Conservation (phyloP, 1,140 invertebrate species). For the Drosophila ohnishii region DNA sequence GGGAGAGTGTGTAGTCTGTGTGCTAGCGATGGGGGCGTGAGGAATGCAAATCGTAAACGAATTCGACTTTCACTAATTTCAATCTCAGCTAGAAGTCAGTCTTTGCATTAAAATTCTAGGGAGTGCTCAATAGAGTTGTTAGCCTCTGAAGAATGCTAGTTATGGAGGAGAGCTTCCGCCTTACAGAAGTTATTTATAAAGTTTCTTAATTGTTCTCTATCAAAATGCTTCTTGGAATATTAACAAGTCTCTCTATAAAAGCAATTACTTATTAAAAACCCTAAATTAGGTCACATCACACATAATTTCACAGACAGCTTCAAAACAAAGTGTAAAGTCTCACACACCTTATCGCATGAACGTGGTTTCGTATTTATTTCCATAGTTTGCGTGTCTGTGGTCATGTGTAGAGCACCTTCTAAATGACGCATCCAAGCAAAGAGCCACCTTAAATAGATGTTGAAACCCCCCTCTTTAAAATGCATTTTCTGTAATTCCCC, state of each 20-base stretch:
- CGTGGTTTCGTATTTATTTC: conserved; percentile 11
- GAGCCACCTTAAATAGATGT: conserved; percentile 38
- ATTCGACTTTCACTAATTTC: conserved; percentile 37
- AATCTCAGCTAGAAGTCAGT: conserved; percentile 11
- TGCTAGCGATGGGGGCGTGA: conserved; percentile 48
- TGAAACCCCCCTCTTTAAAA: conserved; percentile 38
- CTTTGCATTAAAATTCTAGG: conserved; percentile 17
- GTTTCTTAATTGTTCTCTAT: too few relatives aligned
- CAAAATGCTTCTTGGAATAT: background rate
- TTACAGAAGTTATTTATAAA: background rate
- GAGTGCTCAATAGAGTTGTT: background rate
- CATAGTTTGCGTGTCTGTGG: conserved; percentile 39
- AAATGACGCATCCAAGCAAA: conserved; percentile 44
- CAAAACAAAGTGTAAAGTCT: conserved; percentile 5
- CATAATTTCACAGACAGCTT: conserved; percentile 7
- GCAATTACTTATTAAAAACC: background rate
- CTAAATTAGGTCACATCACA: background rate
- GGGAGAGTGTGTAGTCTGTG: conserved; percentile 19
- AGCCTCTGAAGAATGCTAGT: background rate
- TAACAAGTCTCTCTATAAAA: too few relatives aligned
- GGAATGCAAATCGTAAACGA: conserved; percentile 22
- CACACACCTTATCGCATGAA: conserved; percentile 37
- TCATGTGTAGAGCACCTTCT: conserved; percentile 41
- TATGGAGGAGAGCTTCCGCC: background rate
- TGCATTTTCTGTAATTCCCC: conserved; percentile 34